Evolutionary conservation across 2,113 vertebrate genomes (phyloP), one percentile per base, ranked within the genome.

Genomic region (Ammodytes dubius): DNA sequence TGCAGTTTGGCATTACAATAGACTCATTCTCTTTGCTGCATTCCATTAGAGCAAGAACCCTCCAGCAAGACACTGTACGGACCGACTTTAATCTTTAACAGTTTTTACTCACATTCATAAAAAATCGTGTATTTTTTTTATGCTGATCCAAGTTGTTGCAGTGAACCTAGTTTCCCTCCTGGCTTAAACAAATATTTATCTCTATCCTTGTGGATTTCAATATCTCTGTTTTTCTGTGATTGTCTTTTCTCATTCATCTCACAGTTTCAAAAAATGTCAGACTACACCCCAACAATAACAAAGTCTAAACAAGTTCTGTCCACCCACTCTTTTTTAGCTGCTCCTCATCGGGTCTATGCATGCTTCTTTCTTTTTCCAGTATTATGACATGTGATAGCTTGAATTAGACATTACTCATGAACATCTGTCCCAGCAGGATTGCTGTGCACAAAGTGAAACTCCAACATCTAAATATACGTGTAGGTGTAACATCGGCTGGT

Each of bases 341-440:
- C 11, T 0, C 73, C 81, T 68, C 50, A 47, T 77, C 75, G 46
- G 27, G 70, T 71, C 65, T 70, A 42, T 12, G 19, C 66, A 57
- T 39, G 70, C 52, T 46, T 13, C 13, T 46, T 40, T 52, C 0
- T n/a, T 45, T 66, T 60, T 50, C 63, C 52, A 49, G 2, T 5
- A 40, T 47, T 45, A n/a, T 6, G 37, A 49, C 8, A n/a, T n/a
- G 58, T 53, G 7, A 19, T 13, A 4, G 1, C n/a, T 61, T 40
- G 37, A 75, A 46, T 68, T 45, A 46, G 19, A 71, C 0, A 8
- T 76, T 72, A 81, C 77, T 60, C 69, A 83, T 59, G 7, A 74
- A 42, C 71, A 49, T 78, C 40, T 64, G 39, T 57, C 19, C 37
- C 70, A 49, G 49, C 6, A 83, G 35, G 27, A 39, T 42, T 1